These are phyloP conservation scores for Manis javanica DNA, from an alignment of 2,797 vertebrate species.

Conservation along the genomic window DNA sequence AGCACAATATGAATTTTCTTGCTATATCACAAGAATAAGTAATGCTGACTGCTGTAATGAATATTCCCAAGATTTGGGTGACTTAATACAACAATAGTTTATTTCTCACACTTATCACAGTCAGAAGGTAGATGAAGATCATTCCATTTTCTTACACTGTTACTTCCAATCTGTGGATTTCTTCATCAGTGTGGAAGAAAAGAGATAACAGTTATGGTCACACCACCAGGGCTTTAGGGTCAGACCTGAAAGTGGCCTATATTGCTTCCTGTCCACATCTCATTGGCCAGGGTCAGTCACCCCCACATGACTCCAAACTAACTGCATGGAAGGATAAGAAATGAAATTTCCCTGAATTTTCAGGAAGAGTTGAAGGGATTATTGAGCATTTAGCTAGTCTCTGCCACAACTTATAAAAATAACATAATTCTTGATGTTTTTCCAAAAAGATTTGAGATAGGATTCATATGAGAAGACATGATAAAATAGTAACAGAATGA, in stretches of 20 bases:
- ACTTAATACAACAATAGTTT: not conserved
- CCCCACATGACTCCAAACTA: not conserved
- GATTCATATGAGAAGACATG: not conserved
- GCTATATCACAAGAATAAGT: not conserved
- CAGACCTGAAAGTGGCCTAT: not conserved
- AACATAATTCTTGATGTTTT: not conserved
- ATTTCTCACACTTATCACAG: not conserved
- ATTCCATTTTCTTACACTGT: not conserved
- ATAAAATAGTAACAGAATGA: not conserved
- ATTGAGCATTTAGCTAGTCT: not conserved
- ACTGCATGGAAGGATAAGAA: not conserved
- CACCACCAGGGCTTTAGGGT: not conserved
- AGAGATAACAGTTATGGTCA: not conserved
- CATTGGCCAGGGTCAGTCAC: not conserved
- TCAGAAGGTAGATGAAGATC: not conserved
- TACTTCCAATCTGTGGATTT: not conserved
- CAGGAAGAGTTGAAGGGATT: not conserved
- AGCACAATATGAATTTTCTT: constrained; percentile 1
- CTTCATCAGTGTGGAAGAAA: not conserved
- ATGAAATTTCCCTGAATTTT: not conserved
- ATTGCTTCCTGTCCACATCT: not conserved
- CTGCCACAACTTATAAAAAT: not conserved
- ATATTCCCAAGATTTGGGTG: not conserved
- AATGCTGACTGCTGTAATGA: not conserved
- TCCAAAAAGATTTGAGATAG: not conserved